Base-by-base conservation (phyloP, 37 sponge, comb jelly and placozoan species). In the Spongilla lacustris region DNA sequence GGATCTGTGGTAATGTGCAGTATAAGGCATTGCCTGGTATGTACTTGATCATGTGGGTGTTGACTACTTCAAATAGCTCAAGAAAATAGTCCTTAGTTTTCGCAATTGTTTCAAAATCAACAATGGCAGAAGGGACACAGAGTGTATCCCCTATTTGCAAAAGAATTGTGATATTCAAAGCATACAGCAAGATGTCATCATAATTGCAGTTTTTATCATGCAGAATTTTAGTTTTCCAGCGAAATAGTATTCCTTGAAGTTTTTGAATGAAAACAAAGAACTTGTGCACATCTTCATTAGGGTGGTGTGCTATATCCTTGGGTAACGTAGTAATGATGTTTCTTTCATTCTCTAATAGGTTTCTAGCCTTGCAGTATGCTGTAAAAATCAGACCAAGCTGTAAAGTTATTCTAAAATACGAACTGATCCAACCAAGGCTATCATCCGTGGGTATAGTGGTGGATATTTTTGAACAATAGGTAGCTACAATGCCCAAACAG, bases 321-420 rank as follows among this genome's bases (percentile, higher is more conserved):
- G n/a, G n/a, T n/a, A n/a, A n/a, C n/a, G n/a, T n/a, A n/a, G n/a
- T n/a, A n/a, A n/a, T n/a, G n/a, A n/a, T n/a, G n/a, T n/a, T n/a
- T n/a, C n/a, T n/a, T n/a, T n/a, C n/a, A n/a, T n/a, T n/a, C n/a
- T n/a, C n/a, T n/a, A n/a, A n/a, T n/a, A n/a, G n/a, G n/a, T n/a
- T n/a, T n/a, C n/a, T n/a, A n/a, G n/a, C n/a, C 29, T 71, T 19
- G 46, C 75, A 79, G 80, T 83, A 89, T 19, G 73, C 73, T 6
- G 68, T 66, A 46, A 79, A 89, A 66, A 89, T 89, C 0, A 36
- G 38, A 0, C 89, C 79, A 29, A 89, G 84, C 36, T 83, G 69
- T 35, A 36, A 66, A 29, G 83, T 79, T 31, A 89, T 41, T n/a
- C 46, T 28, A 34, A 79, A 78, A 46, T 78, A 78, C 0, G 72